Base-by-base conservation (phyloP, 2,888 invertebrate species). In the Masnerella sp. region DNA sequence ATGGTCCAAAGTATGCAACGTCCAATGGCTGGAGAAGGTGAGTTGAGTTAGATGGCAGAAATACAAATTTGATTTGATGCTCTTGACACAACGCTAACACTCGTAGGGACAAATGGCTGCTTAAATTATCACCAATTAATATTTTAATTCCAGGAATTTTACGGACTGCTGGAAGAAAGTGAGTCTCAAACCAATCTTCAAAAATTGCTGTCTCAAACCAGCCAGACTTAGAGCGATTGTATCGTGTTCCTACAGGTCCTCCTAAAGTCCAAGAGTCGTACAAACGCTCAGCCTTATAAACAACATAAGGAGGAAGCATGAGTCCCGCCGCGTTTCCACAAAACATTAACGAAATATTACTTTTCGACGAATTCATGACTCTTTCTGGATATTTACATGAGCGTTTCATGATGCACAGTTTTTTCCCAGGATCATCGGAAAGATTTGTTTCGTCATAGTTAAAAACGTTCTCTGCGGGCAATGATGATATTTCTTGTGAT, bases 361-460 rank as follows among this genome's bases (percentile, higher is more conserved):
- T 8, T 38, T 65, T 65, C 9, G 52, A 52, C 2, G 45, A 64
- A 51, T 64, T 64, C 12, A 30, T 64, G 0, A 64, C 9, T 2
- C 25, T 14, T 12, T 64, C 43, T 15, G 52, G 15, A 25, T 34
- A n/a, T 32, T 32, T 64, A 9, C 22, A 52, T 2, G 25, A n/a
- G 0, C 43, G 42, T 7, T 14, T 65, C 7, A 2, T 12, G 7
- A 65, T 65, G 1, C 18, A 17, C 12, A 12, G 7, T 9, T 65
- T 65, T n/a, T 22, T 36, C 5, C 45, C 54, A 3, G 45, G 54
- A 18, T 65, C 38, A 7, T 64, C 64, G 5, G 64, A 40, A 1
- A 64, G 12, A 8, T 64, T 64, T 9, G 43, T 64, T 25, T 52
- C 64, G 28, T 52, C 52, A 28, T 54, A 64, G 9, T 64, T 64